Conservation (phyloP, 2,113 vertebrate species). For the Panurus biarmicus region DNA sequence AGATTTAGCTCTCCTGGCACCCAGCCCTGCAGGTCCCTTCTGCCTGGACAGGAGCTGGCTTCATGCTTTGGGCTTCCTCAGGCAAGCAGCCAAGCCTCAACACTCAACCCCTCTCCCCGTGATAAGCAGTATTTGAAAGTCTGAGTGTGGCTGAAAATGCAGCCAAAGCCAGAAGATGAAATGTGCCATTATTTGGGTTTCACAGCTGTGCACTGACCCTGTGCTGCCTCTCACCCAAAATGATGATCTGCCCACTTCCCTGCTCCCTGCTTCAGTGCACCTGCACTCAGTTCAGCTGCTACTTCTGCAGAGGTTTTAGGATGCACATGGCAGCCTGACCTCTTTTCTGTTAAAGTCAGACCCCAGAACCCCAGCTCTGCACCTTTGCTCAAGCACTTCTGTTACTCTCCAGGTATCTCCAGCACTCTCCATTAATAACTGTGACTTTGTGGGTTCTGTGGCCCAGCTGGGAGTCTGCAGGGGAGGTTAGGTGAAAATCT, state of each 20-base stretch:
- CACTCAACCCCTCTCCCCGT: background rate
- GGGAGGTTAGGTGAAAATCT: background rate
- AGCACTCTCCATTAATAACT: background rate
- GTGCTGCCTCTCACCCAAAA: background rate
- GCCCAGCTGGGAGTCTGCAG: background rate
- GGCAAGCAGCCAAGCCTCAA: slow-evolving; percentile 38
- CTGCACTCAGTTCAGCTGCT: background rate
- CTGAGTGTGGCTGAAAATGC: background rate
- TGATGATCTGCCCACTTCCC: background rate
- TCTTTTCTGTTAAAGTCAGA: background rate
- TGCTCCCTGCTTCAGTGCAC: background rate
- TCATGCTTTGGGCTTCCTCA: background rate
- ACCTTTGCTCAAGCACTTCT: background rate
- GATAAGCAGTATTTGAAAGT: slow-evolving; percentile 21
- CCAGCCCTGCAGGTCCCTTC: background rate
- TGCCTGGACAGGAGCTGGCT: background rate
- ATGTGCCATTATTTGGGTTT: slow-evolving; percentile 3
- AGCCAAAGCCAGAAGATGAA: slow-evolving; percentile 14
- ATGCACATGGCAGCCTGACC: background rate
- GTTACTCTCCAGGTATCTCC: background rate
- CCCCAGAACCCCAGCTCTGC: background rate
- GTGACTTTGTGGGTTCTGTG: background rate
- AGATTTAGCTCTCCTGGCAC: background rate
- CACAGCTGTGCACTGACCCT: background rate
- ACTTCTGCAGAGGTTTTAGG: background rate